Evolutionary conservation across 2,113 vertebrate genomes (phyloP), one percentile per base, ranked within the genome.

Genomic region (Naja naja): DNA sequence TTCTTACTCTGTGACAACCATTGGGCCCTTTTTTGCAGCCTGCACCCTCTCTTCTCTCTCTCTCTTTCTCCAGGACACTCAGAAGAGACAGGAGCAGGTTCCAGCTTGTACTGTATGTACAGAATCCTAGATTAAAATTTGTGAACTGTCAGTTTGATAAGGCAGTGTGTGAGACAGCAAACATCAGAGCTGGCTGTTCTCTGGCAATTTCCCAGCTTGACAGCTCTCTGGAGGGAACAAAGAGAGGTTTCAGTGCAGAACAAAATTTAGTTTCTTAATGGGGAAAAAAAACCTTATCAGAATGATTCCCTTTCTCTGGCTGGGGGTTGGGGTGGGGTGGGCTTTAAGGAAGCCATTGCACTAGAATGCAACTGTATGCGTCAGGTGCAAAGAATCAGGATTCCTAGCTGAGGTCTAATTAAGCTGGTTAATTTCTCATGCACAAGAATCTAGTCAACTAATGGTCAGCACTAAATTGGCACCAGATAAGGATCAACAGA

Each of bases 161-260:
- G 92, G 93, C 81, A 22, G 53, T 0, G 49, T 0, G 22, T 93
- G 97, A 95, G 96, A 95, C 89, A 8, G 96, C 95, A 95, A 95
- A 94, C 96, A 96, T 95, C 96, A 96, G 95, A 97, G 94, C 95
- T 95, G 96, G 58, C 94, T 94, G 95, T 93, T 94, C 18, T 93
- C n/a, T 92, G 89, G 94, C 94, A 93, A 88, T 96, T 95, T 96
- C 96, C 94, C 94, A 93, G 95, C 94, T 90, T 94, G 93, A 93
- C 93, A 94, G 94, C 94, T 93, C 94, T 96, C 1, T 0, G 87
- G 94, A 94, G 95, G 91, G 95, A 94, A 94, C 64, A 93, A 95
- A 94, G 88, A 89, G 69, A 95, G 92, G 88, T 95, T 90, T 96
- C 2, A 0, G 4, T 45, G 69, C 95, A 93, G 30, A 97, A 91